Evolutionary conservation across 1,140 invertebrate species (phyloP), one percentile per base, ranked within the genome.

Genomic region (Caenorhabditis remanei): DNA sequence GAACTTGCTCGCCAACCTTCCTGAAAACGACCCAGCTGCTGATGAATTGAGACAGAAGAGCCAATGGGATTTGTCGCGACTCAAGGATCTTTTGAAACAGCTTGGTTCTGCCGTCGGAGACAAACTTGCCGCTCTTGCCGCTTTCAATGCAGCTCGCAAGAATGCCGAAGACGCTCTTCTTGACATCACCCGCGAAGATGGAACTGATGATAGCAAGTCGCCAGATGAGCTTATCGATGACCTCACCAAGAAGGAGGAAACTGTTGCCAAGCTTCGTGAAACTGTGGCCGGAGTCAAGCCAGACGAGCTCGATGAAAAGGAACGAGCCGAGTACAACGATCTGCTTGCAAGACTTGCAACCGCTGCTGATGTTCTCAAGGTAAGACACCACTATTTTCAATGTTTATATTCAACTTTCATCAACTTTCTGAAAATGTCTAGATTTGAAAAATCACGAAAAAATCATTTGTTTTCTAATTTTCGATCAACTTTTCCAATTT

Each of bases 41-140:
- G 89, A 88, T 61, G 89, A 90, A 85, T 50, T 90, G 24, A 88
- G 89, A 43, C 53, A 83, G 48, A 90, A 90, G 86, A 88, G 87
- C 79, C 63, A 87, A 75, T 90, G 87, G 85, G 85, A 84, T 84
- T 53, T 40, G 56, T 41, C 24, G 5, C 71, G 87, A 24, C 71
- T 90, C 21, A 88, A 83, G 83, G 90, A 91, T 67, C 75, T 87
- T n/a, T 48, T 90, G 32, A 85, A 88, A 71, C 85, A 82, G 24
- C 89, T 90, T 41, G 89, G 83, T 43, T 85, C 86, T 58, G 61
- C 90, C 48, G 84, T 91, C 56, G 90, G 90, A 58, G 90, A 91
- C 83, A 90, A 90, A 56, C 48, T 90, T 14, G 90, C 90, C 55
- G 90, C 90, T 71, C 89, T 91, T 46, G 89, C 89, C 32, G 67